Evolutionary conservation across 1,140 invertebrate species (phyloP), one percentile per base, ranked within the genome.

Genomic region (Danaus plexippus): DNA sequence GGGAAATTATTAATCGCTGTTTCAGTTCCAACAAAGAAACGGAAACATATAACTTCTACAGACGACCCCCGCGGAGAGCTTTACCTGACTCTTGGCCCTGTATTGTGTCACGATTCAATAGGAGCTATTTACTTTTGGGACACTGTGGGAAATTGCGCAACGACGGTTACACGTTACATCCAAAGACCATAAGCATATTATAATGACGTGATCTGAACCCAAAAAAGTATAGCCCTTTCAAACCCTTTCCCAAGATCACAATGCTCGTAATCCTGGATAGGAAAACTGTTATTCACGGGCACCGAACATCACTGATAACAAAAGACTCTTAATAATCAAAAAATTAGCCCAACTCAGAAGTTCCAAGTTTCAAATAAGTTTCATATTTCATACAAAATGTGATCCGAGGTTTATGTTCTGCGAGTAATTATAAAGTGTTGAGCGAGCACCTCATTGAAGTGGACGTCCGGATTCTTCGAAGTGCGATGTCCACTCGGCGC

Each of bases 1-100:
- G 75, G 72, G 71, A 86, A 86, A 83, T 86, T 85, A 85, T 86
- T 85, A 86, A 86, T 85, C 83, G 81, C 66, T 64, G 66, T 61
- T 63, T 67, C 69, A 71, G 63, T 69, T 67, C 67, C 63, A 58
- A 86, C 83, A 86, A 86, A 86, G 83, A 85, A 86, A 72, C 83
- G 84, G 84, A 87, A 84, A 87, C 85, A 87, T 85, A 87, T 85
- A 85, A 87, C 80, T 85, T 77, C 76, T 77, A 63, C 71, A 68
- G 70, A 60, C 73, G 66, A 77, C 74, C 80, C 83, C 83, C 71
- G 75, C 69, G 32, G 79, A 50, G 83, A 46, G 77, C 75, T 84
- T 71, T 85, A 85, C 81, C 83, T 86, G 83, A 86, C 83, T 86
- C 79, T 84, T 85, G 80, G 77, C 79, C 83, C 73, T 62, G 72